Conservation (phyloP, 1,140 invertebrate species). For the Brachionus asplanchnoidis region DNA sequence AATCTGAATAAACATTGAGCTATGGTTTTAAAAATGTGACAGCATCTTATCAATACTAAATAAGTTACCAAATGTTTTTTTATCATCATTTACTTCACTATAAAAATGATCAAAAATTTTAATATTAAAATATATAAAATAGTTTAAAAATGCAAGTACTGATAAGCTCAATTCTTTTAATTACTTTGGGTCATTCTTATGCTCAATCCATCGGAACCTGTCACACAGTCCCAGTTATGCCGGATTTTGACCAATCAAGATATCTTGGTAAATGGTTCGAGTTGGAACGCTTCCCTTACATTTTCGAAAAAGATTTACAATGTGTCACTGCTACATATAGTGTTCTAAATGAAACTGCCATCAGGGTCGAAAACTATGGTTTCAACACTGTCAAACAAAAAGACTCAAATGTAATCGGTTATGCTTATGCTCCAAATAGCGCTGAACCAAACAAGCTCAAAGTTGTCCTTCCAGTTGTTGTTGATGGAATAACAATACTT, state of each 20-base stretch:
- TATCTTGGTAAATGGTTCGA: slow-evolving; percentile 34
- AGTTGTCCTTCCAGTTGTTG: slow-evolving; percentile 18
- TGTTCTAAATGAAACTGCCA: slow-evolving; percentile 6
- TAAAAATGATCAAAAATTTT: background rate
- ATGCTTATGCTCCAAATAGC: background rate
- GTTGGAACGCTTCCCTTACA: background rate
- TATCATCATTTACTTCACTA: background rate
- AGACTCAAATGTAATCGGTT: background rate
- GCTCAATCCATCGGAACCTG: background rate
- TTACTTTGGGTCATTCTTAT: background rate
- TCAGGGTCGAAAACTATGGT: slow-evolving; percentile 4
- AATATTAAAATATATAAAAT: background rate
- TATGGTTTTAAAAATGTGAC: background rate
- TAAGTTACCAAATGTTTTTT: background rate
- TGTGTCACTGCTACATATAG: slow-evolving; percentile 10
- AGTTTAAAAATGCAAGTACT: background rate
- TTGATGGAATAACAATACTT: background rate
- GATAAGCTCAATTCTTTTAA: background rate
- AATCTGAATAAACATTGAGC: background rate
- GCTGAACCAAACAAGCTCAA: slow-evolving; percentile 20
- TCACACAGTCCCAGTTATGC: background rate
- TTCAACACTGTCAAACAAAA: slow-evolving; percentile 34
- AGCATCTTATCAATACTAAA: slow-evolving; percentile 2
- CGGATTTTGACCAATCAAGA: background rate
- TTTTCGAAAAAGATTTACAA: slow-evolving; percentile 34